These are phyloP conservation scores for Esox masquinongy DNA, from an alignment of 2,797 vertebrate genomes.

Conservation along the genomic window DNA sequence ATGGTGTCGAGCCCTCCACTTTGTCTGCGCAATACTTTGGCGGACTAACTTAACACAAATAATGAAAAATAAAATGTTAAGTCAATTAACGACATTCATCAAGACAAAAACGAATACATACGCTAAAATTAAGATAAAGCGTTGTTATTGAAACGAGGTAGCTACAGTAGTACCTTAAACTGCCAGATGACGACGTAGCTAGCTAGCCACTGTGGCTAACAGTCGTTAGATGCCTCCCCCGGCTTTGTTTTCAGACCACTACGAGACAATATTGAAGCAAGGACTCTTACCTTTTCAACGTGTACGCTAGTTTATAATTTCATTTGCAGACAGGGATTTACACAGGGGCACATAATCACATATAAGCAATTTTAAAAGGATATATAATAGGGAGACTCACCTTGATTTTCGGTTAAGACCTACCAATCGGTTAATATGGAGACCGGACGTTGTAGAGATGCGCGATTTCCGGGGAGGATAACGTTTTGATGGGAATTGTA, in stretches of 20 bases:
- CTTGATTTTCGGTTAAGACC: conserved; percentile 13
- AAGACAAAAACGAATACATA: too few species aligned
- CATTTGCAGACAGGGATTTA: neutral
- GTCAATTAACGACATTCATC: too few species aligned
- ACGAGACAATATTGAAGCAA: neutral
- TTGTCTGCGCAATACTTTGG: too few species aligned
- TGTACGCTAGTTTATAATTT: neutral
- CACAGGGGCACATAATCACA: neutral
- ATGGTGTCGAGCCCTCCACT: too few species aligned
- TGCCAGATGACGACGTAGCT: neutral
- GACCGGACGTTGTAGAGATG: neutral
- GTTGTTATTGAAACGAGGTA: too few species aligned
- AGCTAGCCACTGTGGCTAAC: neutral
- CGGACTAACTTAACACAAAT: too few species aligned
- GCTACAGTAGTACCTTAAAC: neutral
- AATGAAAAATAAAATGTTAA: too few species aligned
- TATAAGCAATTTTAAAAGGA: neutral
- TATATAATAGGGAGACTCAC: conserved; percentile 17
- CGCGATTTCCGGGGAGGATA: conserved; percentile 4
- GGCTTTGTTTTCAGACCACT: neutral
- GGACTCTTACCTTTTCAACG: neutral
- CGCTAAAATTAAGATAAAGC: too few species aligned
- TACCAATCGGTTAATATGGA: conserved; percentile 38
- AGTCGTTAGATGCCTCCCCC: neutral
- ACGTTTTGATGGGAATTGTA: conserved; percentile 14